Evolutionary conservation across 2,797 vertebrate genomes (phyloP), one percentile per base, ranked within the genome.

Genomic region (Tadarida brasiliensis): DNA sequence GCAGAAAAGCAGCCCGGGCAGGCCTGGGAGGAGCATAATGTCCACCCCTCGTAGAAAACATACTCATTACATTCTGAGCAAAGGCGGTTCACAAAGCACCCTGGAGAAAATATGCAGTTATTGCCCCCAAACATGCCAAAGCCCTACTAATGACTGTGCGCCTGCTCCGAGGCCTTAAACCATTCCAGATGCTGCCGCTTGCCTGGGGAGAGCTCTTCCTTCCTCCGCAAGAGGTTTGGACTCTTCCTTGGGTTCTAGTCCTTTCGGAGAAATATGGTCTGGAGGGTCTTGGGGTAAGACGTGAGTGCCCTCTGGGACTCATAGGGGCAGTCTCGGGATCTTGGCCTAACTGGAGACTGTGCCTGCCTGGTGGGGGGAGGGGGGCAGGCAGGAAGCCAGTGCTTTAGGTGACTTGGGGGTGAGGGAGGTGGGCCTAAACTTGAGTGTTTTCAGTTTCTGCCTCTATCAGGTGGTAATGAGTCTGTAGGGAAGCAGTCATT

Each of bases 51-150:
- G 5, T 30, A 92, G 74, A 73, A 95, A 94, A 91, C 90, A 82
- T 49, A 49, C 78, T 95, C 85, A 86, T 94, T 96, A 94, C 92
- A 92, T 94, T 87, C 85, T 78, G 77, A 96, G 89, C 87, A 94
- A 71, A 87, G 81, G 81, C 44, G 3, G 71, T 81, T 97, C 92
- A 70, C 68, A 70, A 63, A n/a, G 73, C 26, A 26, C 71, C 56
- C 82, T 17, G 33, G 68, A 93, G 94, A 90, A 93, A 94, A 92
- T 88, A 96, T 44, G 95, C 57, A 90, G 68, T 88, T 94, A 92
- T 39, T 97, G 95, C 73, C 87, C 81, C 73, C 59, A 80, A 94
- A 94, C 39, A 91, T 88, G 94, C 96, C 90, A 94, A 83, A 94
- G 57, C 49, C 20, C 51, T 71, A 33, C 73, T 96, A 94, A 96